Conservation (phyloP, 2,113 vertebrate species). For the Melanotaenia duboulayi region DNA sequence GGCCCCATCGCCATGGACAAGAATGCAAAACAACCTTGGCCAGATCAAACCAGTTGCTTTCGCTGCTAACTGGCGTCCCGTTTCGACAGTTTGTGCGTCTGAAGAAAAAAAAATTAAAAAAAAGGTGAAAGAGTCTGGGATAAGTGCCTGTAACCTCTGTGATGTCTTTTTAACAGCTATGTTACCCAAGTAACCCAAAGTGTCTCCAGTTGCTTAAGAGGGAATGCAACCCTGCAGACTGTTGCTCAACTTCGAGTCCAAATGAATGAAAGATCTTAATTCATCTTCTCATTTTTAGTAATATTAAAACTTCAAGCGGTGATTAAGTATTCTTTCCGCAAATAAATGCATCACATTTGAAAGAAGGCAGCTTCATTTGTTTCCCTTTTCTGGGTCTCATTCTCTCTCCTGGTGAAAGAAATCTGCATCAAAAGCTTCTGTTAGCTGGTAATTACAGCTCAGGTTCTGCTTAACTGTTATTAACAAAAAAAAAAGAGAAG, state of each 20-base stretch:
- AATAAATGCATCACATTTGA: slow-evolving; percentile 52
- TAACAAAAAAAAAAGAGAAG: slow-evolving; percentile 91
- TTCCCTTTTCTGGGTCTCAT: slow-evolving; percentile 40
- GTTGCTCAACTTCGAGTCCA: slow-evolving; percentile 23
- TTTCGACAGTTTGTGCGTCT: slow-evolving; percentile 84
- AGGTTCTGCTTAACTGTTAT: slow-evolving; percentile 98
- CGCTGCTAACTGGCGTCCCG: slow-evolving; percentile 82
- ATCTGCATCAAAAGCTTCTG: slow-evolving; percentile 91
- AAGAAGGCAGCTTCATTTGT: slow-evolving; percentile 47
- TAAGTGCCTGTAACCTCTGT: slow-evolving; percentile 19
- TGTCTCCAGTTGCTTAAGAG: slow-evolving; percentile 13
- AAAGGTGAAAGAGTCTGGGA: slow-evolving; percentile 83
- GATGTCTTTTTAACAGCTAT: slow-evolving; percentile 31
- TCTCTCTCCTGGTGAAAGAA: slow-evolving; percentile 86
- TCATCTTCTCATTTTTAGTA: background rate
- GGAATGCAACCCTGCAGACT: slow-evolving; percentile 1
- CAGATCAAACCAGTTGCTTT: slow-evolving; percentile 89
- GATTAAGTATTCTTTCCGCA: slow-evolving; percentile 41
- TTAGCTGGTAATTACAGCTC: slow-evolving; percentile 97
- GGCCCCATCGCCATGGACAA: slow-evolving; percentile 74
- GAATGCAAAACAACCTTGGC: slow-evolving; percentile 95
- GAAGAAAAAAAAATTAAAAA: slow-evolving; percentile 35
- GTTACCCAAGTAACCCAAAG: slow-evolving; percentile 18
- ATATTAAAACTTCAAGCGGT: slow-evolving; percentile 52
- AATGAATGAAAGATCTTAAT: slow-evolving; percentile 8